These are phyloP conservation scores for Eidolon dupreanum DNA, from an alignment of 2,797 vertebrate genomes.

Conservation along the genomic window DNA sequence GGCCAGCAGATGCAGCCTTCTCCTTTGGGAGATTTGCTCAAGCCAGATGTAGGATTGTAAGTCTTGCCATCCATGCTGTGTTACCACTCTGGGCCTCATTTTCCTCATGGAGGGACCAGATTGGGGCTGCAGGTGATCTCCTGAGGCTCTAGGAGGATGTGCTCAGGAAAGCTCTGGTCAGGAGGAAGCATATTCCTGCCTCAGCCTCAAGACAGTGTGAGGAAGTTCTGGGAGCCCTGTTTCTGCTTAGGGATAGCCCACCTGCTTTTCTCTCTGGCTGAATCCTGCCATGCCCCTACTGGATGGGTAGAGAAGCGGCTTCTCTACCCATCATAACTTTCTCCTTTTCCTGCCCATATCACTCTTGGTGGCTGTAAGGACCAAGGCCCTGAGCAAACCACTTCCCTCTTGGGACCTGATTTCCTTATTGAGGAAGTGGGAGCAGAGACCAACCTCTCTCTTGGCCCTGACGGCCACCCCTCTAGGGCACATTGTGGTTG, in stretches of 20 bases:
- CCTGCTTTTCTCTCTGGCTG: neutral
- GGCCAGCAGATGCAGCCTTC: neutral
- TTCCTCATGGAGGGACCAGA: neutral
- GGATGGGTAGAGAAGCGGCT: neutral
- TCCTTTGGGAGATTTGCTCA: neutral
- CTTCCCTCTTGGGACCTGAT: neutral
- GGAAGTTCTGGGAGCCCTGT: neutral
- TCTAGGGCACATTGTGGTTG: neutral
- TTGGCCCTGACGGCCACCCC: neutral
- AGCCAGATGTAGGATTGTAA: neutral
- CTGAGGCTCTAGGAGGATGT: neutral
- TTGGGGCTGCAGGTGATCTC: neutral
- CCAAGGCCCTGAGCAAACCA: neutral
- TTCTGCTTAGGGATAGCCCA: neutral
- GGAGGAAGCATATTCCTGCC: neutral
- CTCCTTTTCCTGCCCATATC: neutral
- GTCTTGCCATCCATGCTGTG: neutral
- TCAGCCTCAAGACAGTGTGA: neutral
- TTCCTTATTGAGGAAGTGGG: neutral
- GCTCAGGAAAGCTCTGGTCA: neutral
- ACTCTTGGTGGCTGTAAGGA: neutral
- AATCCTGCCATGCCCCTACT: neutral
- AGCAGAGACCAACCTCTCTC: neutral
- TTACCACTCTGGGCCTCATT: neutral
- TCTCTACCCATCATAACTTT: neutral